These are phyloP conservation scores for Palythoa heliodiscus DNA, from an alignment of 92 coral and sea anemone genomes.

Conservation along the genomic window DNA sequence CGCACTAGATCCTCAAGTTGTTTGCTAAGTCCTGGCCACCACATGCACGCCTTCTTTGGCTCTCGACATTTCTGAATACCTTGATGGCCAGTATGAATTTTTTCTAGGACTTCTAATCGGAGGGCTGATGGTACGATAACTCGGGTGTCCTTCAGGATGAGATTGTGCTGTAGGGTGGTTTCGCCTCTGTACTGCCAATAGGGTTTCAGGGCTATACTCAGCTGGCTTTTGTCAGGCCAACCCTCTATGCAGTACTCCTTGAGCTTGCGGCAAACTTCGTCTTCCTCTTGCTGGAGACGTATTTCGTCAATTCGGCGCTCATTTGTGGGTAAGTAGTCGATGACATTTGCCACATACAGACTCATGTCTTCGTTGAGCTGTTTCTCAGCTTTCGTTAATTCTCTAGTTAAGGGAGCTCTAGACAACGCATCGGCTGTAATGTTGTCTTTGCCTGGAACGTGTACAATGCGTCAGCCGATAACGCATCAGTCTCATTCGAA, in stretches of 20 bases:
- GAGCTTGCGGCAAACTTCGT: too few species aligned
- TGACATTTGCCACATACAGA: background rate
- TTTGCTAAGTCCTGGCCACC: constrained; percentile 63
- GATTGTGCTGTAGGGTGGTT: background rate
- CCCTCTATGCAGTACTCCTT: too few species aligned
- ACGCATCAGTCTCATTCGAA: background rate
- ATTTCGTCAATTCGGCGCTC: too few species aligned
- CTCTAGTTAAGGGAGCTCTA: background rate
- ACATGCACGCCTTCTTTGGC: constrained; percentile 44
- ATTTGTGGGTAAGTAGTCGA: too few species aligned
- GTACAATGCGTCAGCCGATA: background rate
- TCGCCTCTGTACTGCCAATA: background rate
- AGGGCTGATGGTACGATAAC: background rate
- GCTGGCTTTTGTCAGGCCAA: too few species aligned
- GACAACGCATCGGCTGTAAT: background rate
- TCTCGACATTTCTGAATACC: constrained; percentile 56
- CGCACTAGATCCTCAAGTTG: constrained; percentile 55
- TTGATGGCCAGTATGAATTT: constrained; percentile 44
- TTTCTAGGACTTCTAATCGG: background rate
- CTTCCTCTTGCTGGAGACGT: too few species aligned
- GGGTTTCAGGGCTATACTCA: too few species aligned
- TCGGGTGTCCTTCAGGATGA: background rate
- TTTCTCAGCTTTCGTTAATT: background rate
- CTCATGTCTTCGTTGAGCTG: background rate
- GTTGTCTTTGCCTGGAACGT: background rate